Evolutionary conservation across 2,888 invertebrate species (phyloP).

Genomic region (Amorpha juglandis): DNA sequence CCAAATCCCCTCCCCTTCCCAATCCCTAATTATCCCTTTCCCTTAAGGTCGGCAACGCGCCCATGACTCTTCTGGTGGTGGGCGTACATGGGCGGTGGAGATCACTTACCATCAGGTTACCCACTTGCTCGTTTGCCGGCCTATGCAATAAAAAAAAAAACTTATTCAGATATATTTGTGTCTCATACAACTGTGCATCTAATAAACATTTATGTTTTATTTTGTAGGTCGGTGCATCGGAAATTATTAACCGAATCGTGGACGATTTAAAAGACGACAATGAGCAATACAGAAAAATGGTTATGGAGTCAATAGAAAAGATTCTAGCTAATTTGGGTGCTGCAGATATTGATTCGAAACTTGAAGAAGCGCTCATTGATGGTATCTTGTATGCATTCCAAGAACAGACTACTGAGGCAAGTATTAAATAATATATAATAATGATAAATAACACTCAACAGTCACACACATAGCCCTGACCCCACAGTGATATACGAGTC

Average conservation of each 20-base stretch:
- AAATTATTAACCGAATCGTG: constrained; percentile 99
- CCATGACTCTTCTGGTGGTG: no score
- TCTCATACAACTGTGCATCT: not conserved
- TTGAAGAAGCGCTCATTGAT: constrained; percentile 99
- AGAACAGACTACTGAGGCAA: constrained; percentile 98
- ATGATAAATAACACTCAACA: no score
- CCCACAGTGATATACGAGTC: no score
- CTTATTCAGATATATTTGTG: not conserved
- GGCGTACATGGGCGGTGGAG: no score
- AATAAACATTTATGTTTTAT: constrained; percentile 12
- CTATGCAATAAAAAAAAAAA: no score
- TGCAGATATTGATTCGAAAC: constrained; percentile 97
- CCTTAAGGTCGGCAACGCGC: no score
- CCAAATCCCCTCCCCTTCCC: no score
- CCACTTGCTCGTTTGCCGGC: no score
- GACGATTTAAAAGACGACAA: constrained; percentile 99
- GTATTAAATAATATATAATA: constrained; percentile 24
- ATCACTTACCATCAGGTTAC: no score
- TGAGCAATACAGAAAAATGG: constrained; percentile 99
- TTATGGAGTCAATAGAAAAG: constrained; percentile 99
- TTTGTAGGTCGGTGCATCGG: constrained; percentile 95
- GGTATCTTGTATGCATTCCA: constrained; percentile 99
- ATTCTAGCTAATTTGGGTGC: constrained; percentile 99
- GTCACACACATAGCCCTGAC: no score
- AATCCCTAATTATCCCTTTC: no score